These are phyloP conservation scores for Sitta carolinensis DNA, from an alignment of 2,797 vertebrate genomes.

Conservation along the genomic window DNA sequence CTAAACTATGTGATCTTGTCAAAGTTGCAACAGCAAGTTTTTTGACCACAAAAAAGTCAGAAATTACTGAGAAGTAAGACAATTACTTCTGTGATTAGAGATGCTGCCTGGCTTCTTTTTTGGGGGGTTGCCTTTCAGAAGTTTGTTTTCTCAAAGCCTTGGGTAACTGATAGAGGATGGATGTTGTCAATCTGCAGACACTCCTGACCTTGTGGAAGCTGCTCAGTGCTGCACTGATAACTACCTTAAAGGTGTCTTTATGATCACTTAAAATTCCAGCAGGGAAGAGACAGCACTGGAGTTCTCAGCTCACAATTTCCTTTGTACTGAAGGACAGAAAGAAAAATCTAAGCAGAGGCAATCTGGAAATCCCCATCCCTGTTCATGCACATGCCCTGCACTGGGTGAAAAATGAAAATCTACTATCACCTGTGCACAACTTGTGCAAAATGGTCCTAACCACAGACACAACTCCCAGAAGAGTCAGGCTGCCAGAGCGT, in stretches of 20 bases:
- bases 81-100: neutral
- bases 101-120: neutral
- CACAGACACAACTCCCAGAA: neutral
- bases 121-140: neutral
- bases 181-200: neutral
- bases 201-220: neutral
- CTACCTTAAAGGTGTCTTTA: neutral
- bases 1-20: neutral
- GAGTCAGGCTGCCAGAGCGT: neutral
- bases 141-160: neutral
- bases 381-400: neutral
- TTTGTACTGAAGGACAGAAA: neutral
- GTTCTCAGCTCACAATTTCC: conserved; percentile 18
- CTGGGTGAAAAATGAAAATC: neutral
- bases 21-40: neutral
- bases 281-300: neutral
- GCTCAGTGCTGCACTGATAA: conserved; percentile 4
- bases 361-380: neutral
- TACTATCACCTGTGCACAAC: neutral
- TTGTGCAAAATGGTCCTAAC: neutral
- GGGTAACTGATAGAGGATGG: neutral
- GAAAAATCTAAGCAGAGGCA: neutral
- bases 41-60: neutral
- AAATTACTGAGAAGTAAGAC: neutral
- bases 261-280: conserved; percentile 58